Base-by-base conservation (phyloP, 2,797 vertebrate species). In the Ceyx erithaca region DNA sequence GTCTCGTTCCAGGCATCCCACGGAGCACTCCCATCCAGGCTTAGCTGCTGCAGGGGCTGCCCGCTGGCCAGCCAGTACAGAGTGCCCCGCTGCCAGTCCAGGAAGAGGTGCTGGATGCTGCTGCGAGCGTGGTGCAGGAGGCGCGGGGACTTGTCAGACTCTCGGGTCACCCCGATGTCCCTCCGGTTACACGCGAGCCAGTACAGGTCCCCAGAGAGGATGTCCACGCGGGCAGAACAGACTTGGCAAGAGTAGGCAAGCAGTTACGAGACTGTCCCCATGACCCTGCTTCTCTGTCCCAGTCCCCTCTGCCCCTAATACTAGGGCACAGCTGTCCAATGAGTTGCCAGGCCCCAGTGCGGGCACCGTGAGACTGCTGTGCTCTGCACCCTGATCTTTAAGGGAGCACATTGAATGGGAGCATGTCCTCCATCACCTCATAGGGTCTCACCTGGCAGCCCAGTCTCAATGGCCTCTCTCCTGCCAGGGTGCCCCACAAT, bases 151-250 rank as follows among this genome's bases (percentile, higher is more conserved):
- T 33, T 48, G 13, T 93, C 94, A 41, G 94, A 51, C 1, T 92
- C 31, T 12, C 48, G 87, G 18, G 94, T 98, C 71, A 98, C 96
- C 7, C 97, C 97, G 4, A 99, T 97, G 62, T 85, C 90, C 43
- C 96, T 96, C 77, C 96, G 97, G 91, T 98, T 98, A 92, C 98
- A 99, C 0, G 98, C 97, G 3, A 99, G 93, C 98, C 99, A 99
- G 78, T 97, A 99, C 14, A 99, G 73, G 77, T 96, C 97, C 7
- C 98, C 98, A 0, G 95, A 98, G 64, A 77, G 92, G 86, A 98
- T 96, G 82, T 99, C 98, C 40, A 99, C 97, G 72, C 78, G 98
- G 28, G 98, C 96, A 23, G 97, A 83, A 85, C 99, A 99, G 55
- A 98, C 99, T 95, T 67, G 52, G 80, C 25, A 63, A 91, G 45